These are phyloP conservation scores for Antennarius striatus DNA, from an alignment of 2,113 vertebrate species.

Conservation along the genomic window DNA sequence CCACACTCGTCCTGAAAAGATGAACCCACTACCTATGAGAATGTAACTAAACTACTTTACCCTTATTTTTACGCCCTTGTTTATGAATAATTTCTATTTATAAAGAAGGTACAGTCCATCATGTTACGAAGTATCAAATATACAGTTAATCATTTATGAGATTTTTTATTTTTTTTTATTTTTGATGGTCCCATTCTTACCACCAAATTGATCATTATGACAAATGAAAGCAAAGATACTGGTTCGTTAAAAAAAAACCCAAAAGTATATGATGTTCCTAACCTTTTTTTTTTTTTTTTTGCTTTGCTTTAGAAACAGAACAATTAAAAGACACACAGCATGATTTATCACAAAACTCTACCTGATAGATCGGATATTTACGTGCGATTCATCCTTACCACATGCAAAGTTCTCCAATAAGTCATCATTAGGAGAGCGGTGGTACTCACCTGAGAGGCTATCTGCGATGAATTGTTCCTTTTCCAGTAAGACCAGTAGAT, in stretches of 20 bases:
- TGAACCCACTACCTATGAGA: too few relatives aligned
- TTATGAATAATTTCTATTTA: too few relatives aligned
- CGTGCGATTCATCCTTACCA: too few relatives aligned
- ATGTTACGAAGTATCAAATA: background rate
- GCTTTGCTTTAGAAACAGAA: too few relatives aligned
- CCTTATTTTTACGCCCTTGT: too few relatives aligned
- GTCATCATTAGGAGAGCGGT: background rate
- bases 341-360: too few relatives aligned
- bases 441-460: slow-evolving; percentile 43
- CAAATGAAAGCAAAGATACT: background rate
- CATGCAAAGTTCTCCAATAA: too few relatives aligned
- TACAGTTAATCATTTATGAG: background rate
- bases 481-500: background rate
- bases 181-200: background rate
- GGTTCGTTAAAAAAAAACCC: background rate
- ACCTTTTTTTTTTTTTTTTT: too few relatives aligned
- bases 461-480: background rate
- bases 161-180: background rate
- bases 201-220: background rate
- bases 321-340: too few relatives aligned
- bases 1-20: too few relatives aligned
- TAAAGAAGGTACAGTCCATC: background rate
- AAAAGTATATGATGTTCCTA: background rate
- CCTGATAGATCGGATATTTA: too few relatives aligned
- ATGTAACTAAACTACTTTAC: too few relatives aligned